Evolutionary conservation across 2,888 invertebrate genomes (phyloP).

Genomic region (Digitonthophagus gazella): DNA sequence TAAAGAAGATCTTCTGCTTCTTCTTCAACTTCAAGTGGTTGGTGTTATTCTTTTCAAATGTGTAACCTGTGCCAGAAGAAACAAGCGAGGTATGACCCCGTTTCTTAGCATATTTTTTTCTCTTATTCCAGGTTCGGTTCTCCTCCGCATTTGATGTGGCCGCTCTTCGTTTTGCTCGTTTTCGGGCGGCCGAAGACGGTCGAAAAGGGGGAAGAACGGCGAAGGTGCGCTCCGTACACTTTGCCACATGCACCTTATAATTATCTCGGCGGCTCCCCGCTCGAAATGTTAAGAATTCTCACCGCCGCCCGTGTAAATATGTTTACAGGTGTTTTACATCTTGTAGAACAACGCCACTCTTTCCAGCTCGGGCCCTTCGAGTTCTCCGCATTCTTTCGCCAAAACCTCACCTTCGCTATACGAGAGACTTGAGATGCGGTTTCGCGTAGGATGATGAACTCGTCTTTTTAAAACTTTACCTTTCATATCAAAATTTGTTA

Average conservation of each 20-base stretch:
- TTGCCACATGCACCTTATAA: background rate
- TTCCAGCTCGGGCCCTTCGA: background rate
- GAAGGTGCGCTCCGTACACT: background rate
- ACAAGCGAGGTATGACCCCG: background rate
- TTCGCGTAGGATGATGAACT: too few relatives aligned
- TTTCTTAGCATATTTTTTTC: background rate
- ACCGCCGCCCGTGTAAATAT: background rate
- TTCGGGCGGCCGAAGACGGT: background rate
- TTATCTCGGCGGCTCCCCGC: background rate
- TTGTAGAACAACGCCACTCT: background rate
- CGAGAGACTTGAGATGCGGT: too few relatives aligned
- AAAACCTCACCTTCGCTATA: background rate
- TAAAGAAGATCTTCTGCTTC: too few relatives aligned
- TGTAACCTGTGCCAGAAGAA: background rate
- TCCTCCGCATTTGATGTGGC: background rate
- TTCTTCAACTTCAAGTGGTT: too few relatives aligned
- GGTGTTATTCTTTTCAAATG: too few relatives aligned
- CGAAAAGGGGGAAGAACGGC: background rate
- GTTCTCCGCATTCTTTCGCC: background rate
- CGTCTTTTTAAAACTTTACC: too few relatives aligned
- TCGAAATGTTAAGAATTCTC: background rate
- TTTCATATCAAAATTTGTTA: too few relatives aligned
- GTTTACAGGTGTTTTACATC: background rate
- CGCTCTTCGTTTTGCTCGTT: background rate
- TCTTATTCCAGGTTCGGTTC: background rate